Evolutionary conservation across 2,888 invertebrate species (phyloP).

Genomic region (Noctua pronuba): DNA sequence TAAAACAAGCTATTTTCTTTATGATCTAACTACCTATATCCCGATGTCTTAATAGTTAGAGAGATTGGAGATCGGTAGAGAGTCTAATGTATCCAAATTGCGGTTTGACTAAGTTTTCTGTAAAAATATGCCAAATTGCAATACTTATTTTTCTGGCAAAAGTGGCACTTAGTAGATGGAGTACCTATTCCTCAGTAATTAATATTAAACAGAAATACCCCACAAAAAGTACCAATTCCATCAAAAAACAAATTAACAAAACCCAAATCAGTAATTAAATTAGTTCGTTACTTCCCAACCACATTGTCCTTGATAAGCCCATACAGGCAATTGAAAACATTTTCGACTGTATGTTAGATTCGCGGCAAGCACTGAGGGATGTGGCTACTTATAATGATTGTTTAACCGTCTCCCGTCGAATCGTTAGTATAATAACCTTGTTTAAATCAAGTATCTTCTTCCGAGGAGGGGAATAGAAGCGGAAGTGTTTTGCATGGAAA

Average conservation of each 20-base stretch:
- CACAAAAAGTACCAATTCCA: background rate
- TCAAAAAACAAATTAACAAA: slow-evolving; percentile 11
- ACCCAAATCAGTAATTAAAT: slow-evolving; percentile 46
- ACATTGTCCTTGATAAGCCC: slow-evolving; percentile 45
- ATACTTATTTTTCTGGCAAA: background rate
- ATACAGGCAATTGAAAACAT: slow-evolving; percentile 60
- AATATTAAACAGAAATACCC: background rate
- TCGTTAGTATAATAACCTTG: slow-evolving; percentile 76
- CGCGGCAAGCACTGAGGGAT: slow-evolving; percentile 70
- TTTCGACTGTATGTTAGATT: slow-evolving; percentile 58
- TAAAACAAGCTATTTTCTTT: background rate
- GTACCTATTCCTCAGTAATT: background rate
- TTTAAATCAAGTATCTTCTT: slow-evolving; percentile 77
- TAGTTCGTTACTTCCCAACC: slow-evolving; percentile 36
- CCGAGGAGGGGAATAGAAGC: slow-evolving; percentile 73
- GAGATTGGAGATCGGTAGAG: too few relatives aligned
- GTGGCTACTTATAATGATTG: slow-evolving; percentile 78
- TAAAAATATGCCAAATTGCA: background rate
- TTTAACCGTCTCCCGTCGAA: slow-evolving; percentile 72
- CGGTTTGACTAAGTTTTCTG: background rate
- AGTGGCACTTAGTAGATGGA: too few relatives aligned
- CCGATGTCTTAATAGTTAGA: background rate
- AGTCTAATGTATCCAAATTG: background rate
- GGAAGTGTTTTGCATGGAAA: slow-evolving; percentile 66
- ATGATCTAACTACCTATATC: background rate